Evolutionary conservation across 2,113 vertebrate species (phyloP), one percentile per base, ranked within the genome.

Genomic region (Grus americana): DNA sequence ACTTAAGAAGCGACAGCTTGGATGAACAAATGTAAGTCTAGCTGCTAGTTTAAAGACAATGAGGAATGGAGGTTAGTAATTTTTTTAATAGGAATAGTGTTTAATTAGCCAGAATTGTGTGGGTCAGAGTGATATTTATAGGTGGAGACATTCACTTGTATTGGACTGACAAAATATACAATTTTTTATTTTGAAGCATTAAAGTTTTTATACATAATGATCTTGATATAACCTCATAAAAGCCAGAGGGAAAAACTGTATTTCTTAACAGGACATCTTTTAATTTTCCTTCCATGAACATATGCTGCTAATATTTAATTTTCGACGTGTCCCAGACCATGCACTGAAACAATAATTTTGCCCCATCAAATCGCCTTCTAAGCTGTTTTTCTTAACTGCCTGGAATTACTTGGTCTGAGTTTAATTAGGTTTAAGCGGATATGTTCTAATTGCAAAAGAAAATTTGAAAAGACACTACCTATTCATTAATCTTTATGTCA

Each of bases 1-100:
- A 13, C 42, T n/a, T 40, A 9, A 10, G 3, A 47, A 36, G 38
- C 0, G 1, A 40, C 10, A 2, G 40, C 58, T 29, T 26, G 13
- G 59, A 29, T 40, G 27, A 52, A 73, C 34, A 54, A n/a, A 38
- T 61, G 18, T 26, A 67, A 46, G 20, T n/a, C 54, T 22, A 54
- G 34, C 46, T 73, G 16, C 67, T 73, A n/a, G 38, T 61, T 86
- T 61, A 86, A 79, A 73, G 34, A 21, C 46, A 80, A 4, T 13
- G 18, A 83, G 17, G 79, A 88, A 42, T 42, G 52, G 50, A 71
- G 34, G 36, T 57, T 22, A 47, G 9, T 49, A 55, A 27, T 17
- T 36, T 44, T 20, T 11, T 76, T 38, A 84, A 30, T 29, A 32
- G 50, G 40, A 12, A 6, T 68, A 16, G 36, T 42, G 12, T 79